phyloP scores from a whole-genome alignment of 2,797 vertebrate genomes.

The Sardinella longiceps region DNA sequence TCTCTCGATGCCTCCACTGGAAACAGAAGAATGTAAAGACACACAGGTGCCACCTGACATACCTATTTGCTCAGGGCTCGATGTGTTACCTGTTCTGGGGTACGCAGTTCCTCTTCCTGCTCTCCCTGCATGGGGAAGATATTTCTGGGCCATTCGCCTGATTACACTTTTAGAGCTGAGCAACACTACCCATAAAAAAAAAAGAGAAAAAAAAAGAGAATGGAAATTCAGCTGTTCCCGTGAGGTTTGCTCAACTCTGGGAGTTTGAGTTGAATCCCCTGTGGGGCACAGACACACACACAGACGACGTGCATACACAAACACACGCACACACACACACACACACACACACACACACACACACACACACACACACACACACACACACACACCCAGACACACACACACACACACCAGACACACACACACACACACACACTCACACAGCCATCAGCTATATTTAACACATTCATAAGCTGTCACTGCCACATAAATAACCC shows the following conservation, averaged over 20 bases:
- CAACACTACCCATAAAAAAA: neutral
- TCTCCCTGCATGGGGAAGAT: neutral
- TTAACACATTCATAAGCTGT: conserved; percentile 23
- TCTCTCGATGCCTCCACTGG: no score
- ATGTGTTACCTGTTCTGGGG: neutral
- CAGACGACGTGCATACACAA: neutral
- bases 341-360: conserved; percentile 23
- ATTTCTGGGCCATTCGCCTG: neutral
- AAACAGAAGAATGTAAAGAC: neutral
- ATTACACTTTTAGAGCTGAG: conserved; percentile 9
- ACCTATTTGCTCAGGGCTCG: neutral
- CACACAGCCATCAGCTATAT: conserved; percentile 8
- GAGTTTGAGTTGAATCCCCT: neutral
- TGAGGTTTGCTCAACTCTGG: neutral
- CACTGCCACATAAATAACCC: neutral
- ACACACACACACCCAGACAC: neutral
- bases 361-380: neutral
- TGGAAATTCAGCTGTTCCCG: neutral
- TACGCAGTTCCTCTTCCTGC: neutral
- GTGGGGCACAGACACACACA: neutral
- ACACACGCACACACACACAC: neutral
- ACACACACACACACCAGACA: no score
- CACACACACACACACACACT: neutral
- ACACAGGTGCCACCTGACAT: neutral
- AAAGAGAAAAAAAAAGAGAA: no score